Evolutionary conservation across 2,113 vertebrate genomes (phyloP), one percentile per base, ranked within the genome.

Genomic region (Epinephelus fuscoguttatus): DNA sequence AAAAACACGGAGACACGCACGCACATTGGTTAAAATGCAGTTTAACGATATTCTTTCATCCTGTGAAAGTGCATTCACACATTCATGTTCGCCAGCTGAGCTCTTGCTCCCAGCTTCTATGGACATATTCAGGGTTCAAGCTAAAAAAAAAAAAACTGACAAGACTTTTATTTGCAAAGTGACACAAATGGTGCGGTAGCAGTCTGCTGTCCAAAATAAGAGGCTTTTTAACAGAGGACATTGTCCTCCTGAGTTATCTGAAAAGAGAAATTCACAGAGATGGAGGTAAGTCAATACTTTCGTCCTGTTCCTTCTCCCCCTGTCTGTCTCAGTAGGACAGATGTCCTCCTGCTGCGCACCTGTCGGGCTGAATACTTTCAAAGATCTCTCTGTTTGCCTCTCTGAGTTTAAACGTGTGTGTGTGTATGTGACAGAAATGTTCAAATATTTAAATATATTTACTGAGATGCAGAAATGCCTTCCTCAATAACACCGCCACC

Each of bases 271-370:
- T 40, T 71, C 59, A 64, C 13, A 42, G 25, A 42, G 13, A 72
- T 25, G 11, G 68, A 70, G 75, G 57, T 74, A 47, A 42, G 57
- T 40, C 1, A 4, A 25, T 49, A 6, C 18, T 1, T 8, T 50
- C 4, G 42, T 25, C 47, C 55, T 1, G 4, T 8, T 50, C 6
- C 59, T 25, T 33, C 55, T 55, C 21, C 33, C 45, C 0, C 9
- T 2, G 40, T 73, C 80, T 82, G 79, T 49, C 75, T 69, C 79
- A 70, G 72, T 63, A 60, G 76, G 76, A 84, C 63, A 27, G 17
- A 6, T 53, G 0, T 12, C 53, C 52, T 53, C 70, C 78, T 75
- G 78, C 73, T 6, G 74, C 21, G 70, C 60, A 78, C 70, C 78
- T 72, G 56, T 79, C 21, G 6, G 67, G 19, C 59, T 23, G n/a